Conservation (phyloP, 1,140 invertebrate species). For the Drosophila pruinosa region DNA sequence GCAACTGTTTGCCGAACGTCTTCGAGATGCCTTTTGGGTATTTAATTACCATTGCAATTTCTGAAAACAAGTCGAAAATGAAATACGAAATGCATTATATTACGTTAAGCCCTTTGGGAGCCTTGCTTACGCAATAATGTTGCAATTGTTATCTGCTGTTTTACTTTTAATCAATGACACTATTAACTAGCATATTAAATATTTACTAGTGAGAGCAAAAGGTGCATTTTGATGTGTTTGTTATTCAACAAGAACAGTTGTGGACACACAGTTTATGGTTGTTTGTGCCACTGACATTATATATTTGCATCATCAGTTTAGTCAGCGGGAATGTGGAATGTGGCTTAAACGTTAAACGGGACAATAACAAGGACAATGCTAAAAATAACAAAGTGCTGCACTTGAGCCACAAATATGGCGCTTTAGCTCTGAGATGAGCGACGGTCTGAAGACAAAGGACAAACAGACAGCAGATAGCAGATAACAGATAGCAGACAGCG, state of each 20-base stretch:
- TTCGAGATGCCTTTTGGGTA: neutral
- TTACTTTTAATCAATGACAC: constrained; percentile 29
- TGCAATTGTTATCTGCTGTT: neutral
- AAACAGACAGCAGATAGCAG: constrained; percentile 5
- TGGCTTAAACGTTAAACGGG: constrained; percentile 1
- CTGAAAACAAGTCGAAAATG: neutral
- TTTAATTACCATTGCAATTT: neutral
- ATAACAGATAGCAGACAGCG: constrained; percentile 1
- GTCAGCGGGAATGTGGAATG: constrained; percentile 24
- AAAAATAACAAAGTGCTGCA: constrained; percentile 71
- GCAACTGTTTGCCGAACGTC: too few species aligned
- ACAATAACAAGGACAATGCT: constrained; percentile 44
- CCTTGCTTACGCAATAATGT: too few species aligned
- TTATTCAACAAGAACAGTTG: too few species aligned
- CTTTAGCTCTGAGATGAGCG: constrained; percentile 27
- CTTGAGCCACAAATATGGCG: constrained; percentile 70
- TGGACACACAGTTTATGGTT: too few species aligned
- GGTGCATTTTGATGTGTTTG: neutral
- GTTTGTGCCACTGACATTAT: too few species aligned
- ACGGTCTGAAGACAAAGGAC: constrained; percentile 2
- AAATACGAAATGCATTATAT: neutral
- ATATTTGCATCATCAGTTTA: constrained; percentile 51
- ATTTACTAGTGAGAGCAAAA: neutral
- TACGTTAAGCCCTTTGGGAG: neutral
- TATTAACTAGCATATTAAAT: constrained; percentile 7